Evolutionary conservation across 2,797 vertebrate genomes (phyloP), one percentile per base, ranked within the genome.

Genomic region (Steatocranus sp.): DNA sequence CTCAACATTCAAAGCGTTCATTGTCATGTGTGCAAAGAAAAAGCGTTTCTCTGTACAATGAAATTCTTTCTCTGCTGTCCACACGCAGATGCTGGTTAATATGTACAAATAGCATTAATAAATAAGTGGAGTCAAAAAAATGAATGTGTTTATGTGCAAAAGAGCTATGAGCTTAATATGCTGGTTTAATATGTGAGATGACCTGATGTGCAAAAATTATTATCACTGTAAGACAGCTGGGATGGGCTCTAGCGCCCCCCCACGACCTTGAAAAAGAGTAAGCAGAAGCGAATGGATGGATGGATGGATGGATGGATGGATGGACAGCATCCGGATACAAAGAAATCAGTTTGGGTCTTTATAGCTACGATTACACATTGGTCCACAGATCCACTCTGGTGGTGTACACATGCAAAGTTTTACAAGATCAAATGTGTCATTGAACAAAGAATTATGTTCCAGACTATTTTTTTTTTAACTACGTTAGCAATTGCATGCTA

Each of bases 251-350:
- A 56, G 27, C 0, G 1, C 4, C 27, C 8, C 15, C 3, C 15
- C 15, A 30, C 1, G 0, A 18, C 27, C 54, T 15, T 32, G 5
- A 32, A 56, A 1, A 56, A 18, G 54, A 30, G 32, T 56, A 18
- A 56, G 54, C 15, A 17, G 54, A 56, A 30, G 53, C 2, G 1
- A 2, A 17, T 17, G 20, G 6, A 12, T 11, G 50, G 0, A 1
- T 1, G 46, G 8, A 48, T 1, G 8, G 2, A 5, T 20, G 10
- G 0, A 50, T 1, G 6, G 3, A 23, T 25, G 1, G 23, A 25
- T 0, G 7, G 51, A 27, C 23, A 15, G 12, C 23, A 66, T 66
- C n/a, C 3, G 1, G 36, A 8, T 63, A 12, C 32, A 63, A 63
- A 63, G 34, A 36, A 8, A 56, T 56, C 25, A 3, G n/a, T 14